Conservation (phyloP, 2,113 vertebrate genomes). For the Rousettus leschenaultii region DNA sequence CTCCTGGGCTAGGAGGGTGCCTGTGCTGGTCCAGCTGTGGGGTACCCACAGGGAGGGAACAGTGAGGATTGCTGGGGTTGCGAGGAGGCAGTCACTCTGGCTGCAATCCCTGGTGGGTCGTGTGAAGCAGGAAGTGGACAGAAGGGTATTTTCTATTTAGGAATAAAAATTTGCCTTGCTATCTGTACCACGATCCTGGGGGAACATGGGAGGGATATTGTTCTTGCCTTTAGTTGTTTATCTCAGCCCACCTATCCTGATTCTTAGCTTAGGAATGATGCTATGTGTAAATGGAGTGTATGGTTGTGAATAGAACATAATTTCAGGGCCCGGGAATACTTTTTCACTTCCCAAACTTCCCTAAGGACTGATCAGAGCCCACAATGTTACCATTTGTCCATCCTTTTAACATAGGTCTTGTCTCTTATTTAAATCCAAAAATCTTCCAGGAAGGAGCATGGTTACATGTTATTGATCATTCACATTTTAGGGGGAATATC, state of each 20-base stretch:
- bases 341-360: not conserved
- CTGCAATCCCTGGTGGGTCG: not conserved
- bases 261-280: not conserved
- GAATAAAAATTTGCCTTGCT: not conserved
- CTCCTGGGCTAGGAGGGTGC: not conserved
- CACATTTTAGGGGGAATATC: not conserved
- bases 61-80: too few relatives aligned
- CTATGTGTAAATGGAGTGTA: too few relatives aligned
- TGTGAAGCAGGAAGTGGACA: not conserved
- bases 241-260: not conserved
- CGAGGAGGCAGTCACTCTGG: not conserved
- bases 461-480: not conserved
- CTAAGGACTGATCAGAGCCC: not conserved
- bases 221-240: not conserved
- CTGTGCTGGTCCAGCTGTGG: not conserved
- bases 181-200: not conserved
- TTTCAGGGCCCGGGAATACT: not conserved
- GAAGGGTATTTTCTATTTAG: not conserved
- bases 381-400: not conserved
- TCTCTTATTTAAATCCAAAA: not conserved
- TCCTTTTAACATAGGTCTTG: not conserved
- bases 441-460: not conserved
- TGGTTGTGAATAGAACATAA: not conserved
- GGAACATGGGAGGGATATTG: not conserved
- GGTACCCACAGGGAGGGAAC: not conserved